A percentile compares a stretch with the other conserved stretches of the same genome.
These are phyloP conservation scores for Oikopleura albicans DNA, from an alignment of 23 tunicate species.

Conservation along the genomic window DNA sequence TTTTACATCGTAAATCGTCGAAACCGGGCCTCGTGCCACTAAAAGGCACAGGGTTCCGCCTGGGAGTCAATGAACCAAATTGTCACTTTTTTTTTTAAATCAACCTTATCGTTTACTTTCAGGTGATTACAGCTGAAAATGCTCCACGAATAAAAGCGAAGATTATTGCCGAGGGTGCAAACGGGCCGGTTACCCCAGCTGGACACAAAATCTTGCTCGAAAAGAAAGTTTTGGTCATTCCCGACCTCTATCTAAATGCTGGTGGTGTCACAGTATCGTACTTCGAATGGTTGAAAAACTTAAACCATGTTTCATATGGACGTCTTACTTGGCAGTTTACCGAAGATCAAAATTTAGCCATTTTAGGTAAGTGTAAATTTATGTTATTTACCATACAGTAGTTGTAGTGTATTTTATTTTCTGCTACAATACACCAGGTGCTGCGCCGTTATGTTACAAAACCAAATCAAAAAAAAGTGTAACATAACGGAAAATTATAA, in stretches of 20 bases:
- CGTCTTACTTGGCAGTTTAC: constrained; percentile 10
- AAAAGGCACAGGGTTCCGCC: too few relatives aligned
- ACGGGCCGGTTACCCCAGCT: constrained; percentile 17
- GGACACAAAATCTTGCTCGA: neutral
- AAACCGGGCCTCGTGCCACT: too few relatives aligned
- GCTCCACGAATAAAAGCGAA: constrained; percentile 14
- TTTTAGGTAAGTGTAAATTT: neutral
- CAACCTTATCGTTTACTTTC: too few relatives aligned
- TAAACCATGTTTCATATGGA: constrained; percentile 18
- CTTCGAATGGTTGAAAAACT: constrained; percentile 20
- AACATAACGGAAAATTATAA: too few relatives aligned
- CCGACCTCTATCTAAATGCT: constrained; percentile 17
- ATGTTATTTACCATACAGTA: neutral
- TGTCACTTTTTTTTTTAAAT: too few relatives aligned
- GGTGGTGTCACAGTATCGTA: constrained; percentile 21
- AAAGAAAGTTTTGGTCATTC: constrained; percentile 12
- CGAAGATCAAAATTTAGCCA: neutral
- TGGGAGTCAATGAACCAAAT: too few relatives aligned
- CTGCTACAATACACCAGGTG: too few relatives aligned
- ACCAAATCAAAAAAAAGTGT: too few relatives aligned
- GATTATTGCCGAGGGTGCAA: constrained; percentile 19
- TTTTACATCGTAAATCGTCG: too few relatives aligned
- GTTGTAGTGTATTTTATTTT: too few relatives aligned
- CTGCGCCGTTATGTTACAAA: too few relatives aligned
- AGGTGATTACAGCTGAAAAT: constrained; percentile 20